Evolutionary conservation across 2,888 invertebrate genomes (phyloP), one percentile per base, ranked within the genome.

Genomic region (Siphlonurus alternatus): DNA sequence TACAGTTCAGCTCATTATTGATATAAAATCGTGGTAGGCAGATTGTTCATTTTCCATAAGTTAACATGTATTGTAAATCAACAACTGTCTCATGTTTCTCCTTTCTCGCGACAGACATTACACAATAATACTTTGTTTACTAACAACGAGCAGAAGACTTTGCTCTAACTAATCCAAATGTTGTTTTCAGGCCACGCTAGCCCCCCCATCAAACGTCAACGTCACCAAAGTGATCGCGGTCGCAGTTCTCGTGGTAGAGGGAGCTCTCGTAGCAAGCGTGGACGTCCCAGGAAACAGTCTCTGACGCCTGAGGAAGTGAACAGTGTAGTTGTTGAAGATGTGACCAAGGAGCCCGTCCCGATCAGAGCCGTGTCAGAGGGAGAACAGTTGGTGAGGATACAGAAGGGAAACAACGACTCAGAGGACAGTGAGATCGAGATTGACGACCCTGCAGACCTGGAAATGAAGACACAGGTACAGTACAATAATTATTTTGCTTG

Each of bases 371-470:
- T 64, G n/a, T 56, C 64, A n/a, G 59, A 63, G 19, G 62, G 63
- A 22, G 66, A 67, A 62, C 68, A 69, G 65, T 62, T 69, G 25
- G 64, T 69, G 1, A 63, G 65, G 2, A 62, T 68, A 15, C 56
- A 66, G 22, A 65, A 64, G 38, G 66, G 63, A 59, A 64, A 61
- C 24, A 66, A 61, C 23, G 25, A 54, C 1, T 61, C 65, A 25
- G 65, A 66, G 63, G 70, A 71, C 61, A 66, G 65, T 53, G 66
- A 66, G 23, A 66, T 65, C 2, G 72, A 72, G 51, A 66, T 72
- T 53, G 73, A 73, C 62, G 65, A 65, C 18, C 38, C 25, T 25
- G 65, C 61, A n/a, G n/a, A n/a, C n/a, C n/a, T n/a, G n/a, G n/a
- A n/a, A n/a, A n/a, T n/a, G n/a, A n/a, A n/a, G n/a, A n/a, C n/a